Base-by-base conservation (phyloP, 37 sponge, comb jelly and placozoan genomes). In the Cliona cf. orientalis region DNA sequence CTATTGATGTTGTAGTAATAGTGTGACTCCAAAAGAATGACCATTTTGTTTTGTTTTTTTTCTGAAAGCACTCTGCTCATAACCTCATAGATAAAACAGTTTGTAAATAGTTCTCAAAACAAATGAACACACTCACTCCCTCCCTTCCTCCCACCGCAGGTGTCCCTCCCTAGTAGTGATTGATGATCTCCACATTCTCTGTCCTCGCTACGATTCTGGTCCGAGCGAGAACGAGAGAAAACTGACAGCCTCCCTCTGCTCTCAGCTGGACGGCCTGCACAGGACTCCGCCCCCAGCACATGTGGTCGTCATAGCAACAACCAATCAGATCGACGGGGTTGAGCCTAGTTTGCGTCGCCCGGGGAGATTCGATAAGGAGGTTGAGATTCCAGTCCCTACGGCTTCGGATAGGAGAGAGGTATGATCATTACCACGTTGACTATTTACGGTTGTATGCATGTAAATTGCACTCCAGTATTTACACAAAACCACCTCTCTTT, bases 331-430 rank as follows among this genome's bases (percentile, higher is more conserved):
- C 28, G 92, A 91, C 28, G 57, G 64, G 36, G 86, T 94, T 38
- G 89, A 94, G 32, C 46, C 85, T 23, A 66, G 44, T 45, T 66
- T 94, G 22, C 68, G 95, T 6, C 38, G 92, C 1, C 92, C 92
- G 25, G 92, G 95, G 38, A 78, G 89, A 61, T 94, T 94, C 80
- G 95, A 94, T 21, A 78, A 65, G 21, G 95, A 94, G 33, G 58
- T 94, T 46, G 95, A 94, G 59, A 43, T 94, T 7, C 44, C 78
- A 12, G 76, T 79, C 0, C 95, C 95, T 12, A 78, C 72, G 5
- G 58, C 74, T 12, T 5, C 21, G 7, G 91, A 86, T 2, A 79
- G 91, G 25, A 41, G 46, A 35, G 69, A 85, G 32, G 91, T 86
- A 7, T 53, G 63, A 11, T 1, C 14, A 29, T 9, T 17, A 49